Conservation (phyloP, 2,797 vertebrate species). For the Vipera latastei region DNA sequence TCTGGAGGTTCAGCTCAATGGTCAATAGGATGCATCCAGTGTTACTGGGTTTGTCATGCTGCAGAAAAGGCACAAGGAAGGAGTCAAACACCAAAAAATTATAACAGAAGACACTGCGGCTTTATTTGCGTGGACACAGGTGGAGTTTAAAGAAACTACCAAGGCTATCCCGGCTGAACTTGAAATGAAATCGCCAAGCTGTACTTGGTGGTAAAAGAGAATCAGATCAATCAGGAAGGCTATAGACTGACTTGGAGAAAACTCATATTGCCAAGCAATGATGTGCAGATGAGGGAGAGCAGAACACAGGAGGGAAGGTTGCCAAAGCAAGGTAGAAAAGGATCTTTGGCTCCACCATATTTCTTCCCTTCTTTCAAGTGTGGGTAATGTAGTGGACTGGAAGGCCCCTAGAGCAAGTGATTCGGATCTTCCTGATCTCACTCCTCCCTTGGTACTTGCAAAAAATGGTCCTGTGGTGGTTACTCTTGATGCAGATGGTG, state of each 20-base stretch:
- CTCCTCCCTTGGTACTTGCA: conserved; percentile 2
- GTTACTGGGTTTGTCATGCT: not conserved
- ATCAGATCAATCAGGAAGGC: not conserved
- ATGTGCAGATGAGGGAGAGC: not conserved
- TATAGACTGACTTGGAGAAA: not conserved
- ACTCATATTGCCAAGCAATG: too few species aligned
- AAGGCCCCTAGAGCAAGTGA: not conserved
- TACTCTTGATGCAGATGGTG: not conserved
- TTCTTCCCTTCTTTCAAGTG: not conserved
- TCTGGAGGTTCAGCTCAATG: not conserved
- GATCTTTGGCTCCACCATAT: not conserved
- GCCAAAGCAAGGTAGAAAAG: not conserved
- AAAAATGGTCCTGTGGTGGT: not conserved
- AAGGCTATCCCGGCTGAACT: not conserved
- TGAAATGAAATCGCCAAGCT: not conserved
- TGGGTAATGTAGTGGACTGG: conserved; percentile 3
- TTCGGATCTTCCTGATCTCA: conserved; percentile 6
- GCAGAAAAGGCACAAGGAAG: not conserved
- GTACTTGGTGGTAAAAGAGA: not conserved
- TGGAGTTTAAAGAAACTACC: not conserved
- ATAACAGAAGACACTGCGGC: not conserved
- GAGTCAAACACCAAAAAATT: not conserved
- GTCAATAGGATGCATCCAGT: not conserved
- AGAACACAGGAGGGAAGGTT: too few species aligned
- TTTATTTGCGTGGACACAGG: not conserved